phyloP scores from a whole-genome alignment of 35 echinoderm and acorn worm species.

The Heliocidaris tuberculata region DNA sequence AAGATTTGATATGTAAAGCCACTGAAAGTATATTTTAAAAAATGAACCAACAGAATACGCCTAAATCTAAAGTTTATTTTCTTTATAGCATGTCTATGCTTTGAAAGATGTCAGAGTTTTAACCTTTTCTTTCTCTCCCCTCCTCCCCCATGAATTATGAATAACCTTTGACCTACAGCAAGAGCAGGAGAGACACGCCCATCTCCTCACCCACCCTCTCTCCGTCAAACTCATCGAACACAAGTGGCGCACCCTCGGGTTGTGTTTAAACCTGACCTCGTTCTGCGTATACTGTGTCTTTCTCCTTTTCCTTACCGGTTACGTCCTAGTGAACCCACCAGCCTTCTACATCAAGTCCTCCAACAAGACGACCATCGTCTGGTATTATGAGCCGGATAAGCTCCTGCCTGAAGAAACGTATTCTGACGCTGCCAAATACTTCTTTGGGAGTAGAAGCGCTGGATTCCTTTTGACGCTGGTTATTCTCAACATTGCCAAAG shows the following conservation, averaged over 20 bases:
- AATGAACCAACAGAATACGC: no score
- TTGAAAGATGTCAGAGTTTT: no score
- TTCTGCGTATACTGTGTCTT: not conserved
- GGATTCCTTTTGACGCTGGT: not conserved
- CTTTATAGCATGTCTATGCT: no score
- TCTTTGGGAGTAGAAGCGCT: not conserved
- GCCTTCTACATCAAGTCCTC: not conserved
- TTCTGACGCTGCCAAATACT: not conserved
- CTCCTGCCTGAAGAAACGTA: not conserved
- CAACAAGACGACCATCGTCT: not conserved
- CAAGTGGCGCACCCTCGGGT: not conserved
- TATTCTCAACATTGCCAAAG: not conserved
- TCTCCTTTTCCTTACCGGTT: not conserved
- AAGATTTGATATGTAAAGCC: no score
- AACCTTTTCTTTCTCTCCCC: no score
- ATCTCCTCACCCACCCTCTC: conserved; percentile 15
- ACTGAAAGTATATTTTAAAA: no score
- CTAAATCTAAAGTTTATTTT: no score
- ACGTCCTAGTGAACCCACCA: not conserved
- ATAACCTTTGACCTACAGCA: not conserved
- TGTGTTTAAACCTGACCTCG: not conserved
- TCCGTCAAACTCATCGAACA: conserved; percentile 32
- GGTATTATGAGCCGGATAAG: not conserved
- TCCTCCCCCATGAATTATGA: no score
- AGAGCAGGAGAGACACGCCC: not conserved